Conservation (phyloP, 2,888 invertebrate genomes). For the Acronicta aceris region DNA sequence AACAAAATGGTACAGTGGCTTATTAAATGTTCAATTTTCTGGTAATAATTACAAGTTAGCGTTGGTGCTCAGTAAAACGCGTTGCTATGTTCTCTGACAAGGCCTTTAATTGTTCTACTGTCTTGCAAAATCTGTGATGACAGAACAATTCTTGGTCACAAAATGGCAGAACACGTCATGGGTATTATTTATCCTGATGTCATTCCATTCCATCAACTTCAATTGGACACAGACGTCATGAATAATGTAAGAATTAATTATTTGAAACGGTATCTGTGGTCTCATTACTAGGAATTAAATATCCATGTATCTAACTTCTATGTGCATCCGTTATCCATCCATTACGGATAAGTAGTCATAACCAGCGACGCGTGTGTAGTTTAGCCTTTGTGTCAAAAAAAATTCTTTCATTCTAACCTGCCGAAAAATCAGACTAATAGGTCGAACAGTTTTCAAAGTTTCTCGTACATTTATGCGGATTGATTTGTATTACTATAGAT, state of each 20-base stretch:
- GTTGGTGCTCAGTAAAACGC: background rate
- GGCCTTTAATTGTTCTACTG: conserved; percentile 30
- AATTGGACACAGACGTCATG: conserved; percentile 38
- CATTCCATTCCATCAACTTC: conserved; percentile 27
- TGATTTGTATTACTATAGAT: too few species aligned
- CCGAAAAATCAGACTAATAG: too few species aligned
- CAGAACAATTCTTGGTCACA: conserved; percentile 21
- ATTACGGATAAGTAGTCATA: too few species aligned
- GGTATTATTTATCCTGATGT: conserved; percentile 16
- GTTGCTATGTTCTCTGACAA: background rate
- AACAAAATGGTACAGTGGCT: too few species aligned
- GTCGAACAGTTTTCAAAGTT: too few species aligned
- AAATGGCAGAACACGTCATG: conserved; percentile 27
- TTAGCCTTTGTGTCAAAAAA: too few species aligned
- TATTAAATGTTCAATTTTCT: too few species aligned
- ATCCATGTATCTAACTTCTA: conserved; percentile 2
- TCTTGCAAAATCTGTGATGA: conserved; percentile 3
- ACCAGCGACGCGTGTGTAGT: too few species aligned
- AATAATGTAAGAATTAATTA: conserved; percentile 32
- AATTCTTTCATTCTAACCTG: too few species aligned
- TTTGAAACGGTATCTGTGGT: background rate
- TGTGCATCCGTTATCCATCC: background rate
- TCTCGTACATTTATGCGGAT: too few species aligned
- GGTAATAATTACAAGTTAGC: too few species aligned
- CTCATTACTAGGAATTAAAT: conserved; percentile 12